These are phyloP conservation scores for Euproctis similis DNA, from an alignment of 2,888 invertebrate genomes.

Conservation along the genomic window DNA sequence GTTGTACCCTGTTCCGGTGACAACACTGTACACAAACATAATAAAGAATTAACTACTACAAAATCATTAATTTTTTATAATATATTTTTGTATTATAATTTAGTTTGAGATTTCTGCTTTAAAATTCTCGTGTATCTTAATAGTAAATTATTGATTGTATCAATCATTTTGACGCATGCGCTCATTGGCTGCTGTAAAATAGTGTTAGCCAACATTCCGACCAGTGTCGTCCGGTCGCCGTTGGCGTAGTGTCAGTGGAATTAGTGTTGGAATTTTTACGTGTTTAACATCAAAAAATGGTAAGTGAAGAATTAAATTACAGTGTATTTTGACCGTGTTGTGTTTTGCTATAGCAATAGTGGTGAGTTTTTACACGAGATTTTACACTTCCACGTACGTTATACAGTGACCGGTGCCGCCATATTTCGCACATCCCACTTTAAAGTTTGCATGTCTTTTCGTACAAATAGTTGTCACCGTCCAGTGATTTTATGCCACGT, in stretches of 20 bases:
- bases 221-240: constrained; percentile 73
- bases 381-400: constrained; percentile 43
- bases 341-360: constrained; percentile 37
- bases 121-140: no score
- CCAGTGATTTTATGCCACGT: constrained; percentile 74
- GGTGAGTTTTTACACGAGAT: constrained; percentile 30
- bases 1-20: constrained; percentile 37
- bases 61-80: no score
- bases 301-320: constrained; percentile 64
- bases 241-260: constrained; percentile 71
- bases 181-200: constrained; percentile 59
- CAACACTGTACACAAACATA: neutral
- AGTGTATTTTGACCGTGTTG: constrained; percentile 49
- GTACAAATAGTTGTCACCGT: constrained; percentile 64
- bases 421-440: constrained; percentile 69
- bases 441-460: constrained; percentile 70
- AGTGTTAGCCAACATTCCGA: constrained; percentile 64
- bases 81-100: no score
- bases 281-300: constrained; percentile 74
- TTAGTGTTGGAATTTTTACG: constrained; percentile 72
- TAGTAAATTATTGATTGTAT: constrained; percentile 44
- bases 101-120: no score
- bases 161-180: constrained; percentile 69
- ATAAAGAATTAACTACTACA: neutral
- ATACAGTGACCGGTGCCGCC: constrained; percentile 69